A percentile compares a stretch with the other conserved stretches of the same genome.
Evolutionary conservation across 2,113 vertebrate genomes (phyloP).

Genomic region (Mesocricetus auratus): DNA sequence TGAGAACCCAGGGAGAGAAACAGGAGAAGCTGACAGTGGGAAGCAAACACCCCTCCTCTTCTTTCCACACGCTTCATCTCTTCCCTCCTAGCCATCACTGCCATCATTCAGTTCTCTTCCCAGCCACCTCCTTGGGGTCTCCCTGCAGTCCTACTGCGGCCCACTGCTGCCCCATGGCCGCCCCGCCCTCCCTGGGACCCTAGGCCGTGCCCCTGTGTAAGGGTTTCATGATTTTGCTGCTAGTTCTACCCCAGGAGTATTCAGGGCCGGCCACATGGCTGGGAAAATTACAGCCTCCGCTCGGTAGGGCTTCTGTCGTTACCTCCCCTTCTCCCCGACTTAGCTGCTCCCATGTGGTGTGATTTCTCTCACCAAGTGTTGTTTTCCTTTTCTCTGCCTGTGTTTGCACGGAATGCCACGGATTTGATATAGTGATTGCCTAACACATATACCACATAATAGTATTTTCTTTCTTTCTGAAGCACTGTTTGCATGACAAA

Average conservation of each 20-base stretch:
- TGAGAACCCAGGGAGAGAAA: neutral
- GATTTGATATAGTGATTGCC: conserved; percentile 83
- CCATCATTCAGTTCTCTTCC: neutral
- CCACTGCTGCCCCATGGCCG: neutral
- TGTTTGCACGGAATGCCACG: conserved; percentile 79
- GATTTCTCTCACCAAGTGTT: conserved; percentile 79
- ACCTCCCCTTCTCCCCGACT: neutral
- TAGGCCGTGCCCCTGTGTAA: neutral
- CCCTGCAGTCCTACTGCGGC: neutral
- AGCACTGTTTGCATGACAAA: conserved; percentile 84
- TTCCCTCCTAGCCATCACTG: neutral
- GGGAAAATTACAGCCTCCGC: conserved; percentile 49
- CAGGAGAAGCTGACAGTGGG: neutral
- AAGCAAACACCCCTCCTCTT: neutral
- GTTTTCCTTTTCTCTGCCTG: conserved; percentile 78
- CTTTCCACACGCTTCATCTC: neutral
- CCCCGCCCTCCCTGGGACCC: neutral
- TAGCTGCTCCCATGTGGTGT: conserved; percentile 74
- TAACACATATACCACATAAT: conserved; percentile 80
- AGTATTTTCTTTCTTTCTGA: conserved; percentile 82
- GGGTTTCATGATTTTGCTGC: neutral
- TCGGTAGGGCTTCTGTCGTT: neutral
- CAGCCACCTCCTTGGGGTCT: neutral
- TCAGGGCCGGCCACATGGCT: neutral
- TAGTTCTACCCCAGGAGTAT: neutral